Percentiles rank a stretch among this genome's conserved stretches.
Conservation (phyloP, 2,888 invertebrate species). For the Saturnia japonica region DNA sequence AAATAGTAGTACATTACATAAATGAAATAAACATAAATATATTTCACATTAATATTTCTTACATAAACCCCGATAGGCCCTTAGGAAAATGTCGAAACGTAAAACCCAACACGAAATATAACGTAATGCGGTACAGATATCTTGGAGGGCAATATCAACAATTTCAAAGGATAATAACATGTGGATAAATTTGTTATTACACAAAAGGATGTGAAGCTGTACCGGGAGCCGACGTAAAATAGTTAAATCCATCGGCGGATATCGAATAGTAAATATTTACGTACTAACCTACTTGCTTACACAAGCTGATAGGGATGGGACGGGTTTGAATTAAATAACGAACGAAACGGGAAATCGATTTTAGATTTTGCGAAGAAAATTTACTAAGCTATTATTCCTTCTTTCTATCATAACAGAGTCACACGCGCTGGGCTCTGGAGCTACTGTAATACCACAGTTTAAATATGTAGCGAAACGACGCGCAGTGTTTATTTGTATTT, state of each 20-base stretch:
- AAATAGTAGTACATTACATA: neutral
- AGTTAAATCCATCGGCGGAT: conserved; percentile 33
- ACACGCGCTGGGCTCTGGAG: too few species aligned
- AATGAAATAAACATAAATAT: neutral
- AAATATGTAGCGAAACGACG: too few species aligned
- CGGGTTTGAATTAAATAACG: neutral
- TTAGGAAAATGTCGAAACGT: neutral
- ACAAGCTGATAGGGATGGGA: conserved; percentile 17
- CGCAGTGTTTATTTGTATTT: too few species aligned
- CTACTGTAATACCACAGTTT: too few species aligned
- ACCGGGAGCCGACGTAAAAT: conserved; percentile 33
- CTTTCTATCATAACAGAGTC: too few species aligned
- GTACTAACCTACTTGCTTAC: conserved; percentile 16
- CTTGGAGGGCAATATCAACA: conserved; percentile 15
- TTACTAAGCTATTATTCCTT: too few species aligned
- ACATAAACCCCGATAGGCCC: neutral
- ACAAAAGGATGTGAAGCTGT: conserved; percentile 24
- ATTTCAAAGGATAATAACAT: conserved; percentile 19
- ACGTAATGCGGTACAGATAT: conserved; percentile 4
- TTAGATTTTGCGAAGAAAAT: neutral
- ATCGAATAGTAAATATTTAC: conserved; percentile 28
- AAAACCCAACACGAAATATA: neutral
- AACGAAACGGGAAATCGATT: neutral
- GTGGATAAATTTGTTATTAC: conserved; percentile 23
- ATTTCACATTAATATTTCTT: neutral